Conservation (phyloP, 2,797 vertebrate species). For the Alcedo quadribrachys region DNA sequence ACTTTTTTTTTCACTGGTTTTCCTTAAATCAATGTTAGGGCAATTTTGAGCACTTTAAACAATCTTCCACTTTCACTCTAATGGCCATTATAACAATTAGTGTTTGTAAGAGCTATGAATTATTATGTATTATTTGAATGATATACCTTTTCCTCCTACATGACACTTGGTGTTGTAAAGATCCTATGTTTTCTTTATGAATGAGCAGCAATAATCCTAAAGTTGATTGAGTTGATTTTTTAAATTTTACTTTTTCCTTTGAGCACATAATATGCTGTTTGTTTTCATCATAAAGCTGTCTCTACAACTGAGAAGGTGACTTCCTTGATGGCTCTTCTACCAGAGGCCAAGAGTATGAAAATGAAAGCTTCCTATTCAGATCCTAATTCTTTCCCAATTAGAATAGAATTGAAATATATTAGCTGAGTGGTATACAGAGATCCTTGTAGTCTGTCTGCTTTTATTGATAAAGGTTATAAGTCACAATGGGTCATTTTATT, state of each 20-base stretch:
- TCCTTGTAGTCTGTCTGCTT: not conserved
- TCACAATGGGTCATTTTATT: not conserved
- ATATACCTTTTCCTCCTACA: not conserved
- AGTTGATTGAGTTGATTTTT: not conserved
- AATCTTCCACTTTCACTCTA: not conserved
- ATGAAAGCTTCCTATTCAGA: not conserved
- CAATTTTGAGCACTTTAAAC: not conserved
- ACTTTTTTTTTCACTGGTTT: not conserved
- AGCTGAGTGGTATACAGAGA: not conserved
- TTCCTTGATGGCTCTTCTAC: not conserved
- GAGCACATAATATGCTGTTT: not conserved
- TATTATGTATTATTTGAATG: not conserved
- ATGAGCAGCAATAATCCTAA: not conserved
- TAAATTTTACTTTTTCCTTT: not conserved
- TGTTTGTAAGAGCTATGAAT: not conserved
- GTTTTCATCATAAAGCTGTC: not conserved
- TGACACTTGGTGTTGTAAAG: not conserved
- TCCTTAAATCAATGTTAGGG: not conserved
- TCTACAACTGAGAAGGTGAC: not conserved
- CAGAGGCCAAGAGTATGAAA: not conserved
- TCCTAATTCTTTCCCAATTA: not conserved
- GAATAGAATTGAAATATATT: not conserved
- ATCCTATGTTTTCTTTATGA: not conserved
- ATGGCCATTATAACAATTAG: not conserved
- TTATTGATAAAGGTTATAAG: not conserved